Evolutionary conservation across 2,797 vertebrate species (phyloP), one percentile per base, ranked within the genome.

Genomic region (Coregonus suidteri): DNA sequence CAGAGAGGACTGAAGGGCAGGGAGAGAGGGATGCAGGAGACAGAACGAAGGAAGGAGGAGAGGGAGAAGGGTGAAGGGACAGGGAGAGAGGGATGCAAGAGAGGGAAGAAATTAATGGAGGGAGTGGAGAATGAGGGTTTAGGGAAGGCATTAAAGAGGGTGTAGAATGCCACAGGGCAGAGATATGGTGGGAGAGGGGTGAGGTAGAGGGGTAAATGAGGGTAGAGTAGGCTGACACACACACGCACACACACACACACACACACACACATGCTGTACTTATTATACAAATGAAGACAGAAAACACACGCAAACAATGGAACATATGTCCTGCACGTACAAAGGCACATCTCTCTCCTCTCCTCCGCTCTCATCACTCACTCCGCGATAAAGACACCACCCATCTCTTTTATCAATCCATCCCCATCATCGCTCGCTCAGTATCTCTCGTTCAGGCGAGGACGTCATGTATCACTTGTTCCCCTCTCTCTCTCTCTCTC

Each of bases 381-480:
- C 73, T 59, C 73, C 18, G 25, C 7, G 18, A 87, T 83, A 77
- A 76, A 88, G 85, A 90, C 89, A 89, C 84, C 84, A 74, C 71
- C 79, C 75, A 80, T 83, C 83, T 91, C 84, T 89, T 92, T 93
- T 89, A 91, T 91, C 89, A 89, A 89, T 92, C 86, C 82, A 86
- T 92, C 85, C 85, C 84, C 81, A 91, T 93, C 91, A 93, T 91
- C 84, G 79, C 77, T 88, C 79, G 35, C 84, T 93, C 84, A 89
- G 85, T 86, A 87, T 88, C 89, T 86, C 83, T 85, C 81, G 78
- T 87, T 52, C 72, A 76, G 78, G 83, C 80, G 81, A 78, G 86
- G 81, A 75, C 78, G 16, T 83, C 90, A 86, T 91, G 88, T 88
- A 93, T 93, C 92, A 92, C 87, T 87, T 31, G 78, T 88, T 76